Evolutionary conservation across 2,888 invertebrate species (phyloP).

Genomic region (Buathra laborator): DNA sequence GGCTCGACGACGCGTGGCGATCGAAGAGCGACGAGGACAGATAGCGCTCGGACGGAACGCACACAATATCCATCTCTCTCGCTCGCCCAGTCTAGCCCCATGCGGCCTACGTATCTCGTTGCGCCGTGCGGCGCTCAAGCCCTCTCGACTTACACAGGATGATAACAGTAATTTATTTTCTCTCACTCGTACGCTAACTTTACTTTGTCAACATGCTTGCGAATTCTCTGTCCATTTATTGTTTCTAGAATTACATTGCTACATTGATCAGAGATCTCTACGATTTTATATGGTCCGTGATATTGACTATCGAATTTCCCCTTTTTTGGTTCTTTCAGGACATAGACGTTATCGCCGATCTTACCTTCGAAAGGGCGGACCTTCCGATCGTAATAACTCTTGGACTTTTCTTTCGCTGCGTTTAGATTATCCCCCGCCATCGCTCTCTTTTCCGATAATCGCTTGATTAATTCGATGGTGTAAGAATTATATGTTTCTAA

Average conservation of each 20-base stretch:
- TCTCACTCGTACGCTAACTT: no score
- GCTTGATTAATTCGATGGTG: neutral
- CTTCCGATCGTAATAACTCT: slow-evolving; percentile 23
- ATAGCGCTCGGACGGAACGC: no score
- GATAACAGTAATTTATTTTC: no score
- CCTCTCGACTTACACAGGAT: no score
- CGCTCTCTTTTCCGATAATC: neutral
- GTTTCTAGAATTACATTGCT: neutral
- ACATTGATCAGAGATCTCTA: slow-evolving; percentile 13
- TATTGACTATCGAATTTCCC: slow-evolving; percentile 49
- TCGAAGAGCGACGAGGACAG: no score
- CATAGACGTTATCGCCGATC: slow-evolving; percentile 24
- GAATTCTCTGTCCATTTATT: no score
- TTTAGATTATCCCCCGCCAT: slow-evolving; percentile 15
- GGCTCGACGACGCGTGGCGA: no score
- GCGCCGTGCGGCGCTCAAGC: slow-evolving; percentile 60
- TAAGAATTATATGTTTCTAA: no score
- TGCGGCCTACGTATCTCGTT: no score
- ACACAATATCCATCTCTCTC: no score
- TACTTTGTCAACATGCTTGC: no score
- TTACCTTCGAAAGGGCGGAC: slow-evolving; percentile 31
- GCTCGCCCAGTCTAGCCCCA: no score
- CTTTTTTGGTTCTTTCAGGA: slow-evolving; percentile 41
- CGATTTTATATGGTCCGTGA: slow-evolving; percentile 43
- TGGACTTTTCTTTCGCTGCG: neutral